Evolutionary conservation across 2,113 vertebrate genomes (phyloP).

Genomic region (Mus pahari): DNA sequence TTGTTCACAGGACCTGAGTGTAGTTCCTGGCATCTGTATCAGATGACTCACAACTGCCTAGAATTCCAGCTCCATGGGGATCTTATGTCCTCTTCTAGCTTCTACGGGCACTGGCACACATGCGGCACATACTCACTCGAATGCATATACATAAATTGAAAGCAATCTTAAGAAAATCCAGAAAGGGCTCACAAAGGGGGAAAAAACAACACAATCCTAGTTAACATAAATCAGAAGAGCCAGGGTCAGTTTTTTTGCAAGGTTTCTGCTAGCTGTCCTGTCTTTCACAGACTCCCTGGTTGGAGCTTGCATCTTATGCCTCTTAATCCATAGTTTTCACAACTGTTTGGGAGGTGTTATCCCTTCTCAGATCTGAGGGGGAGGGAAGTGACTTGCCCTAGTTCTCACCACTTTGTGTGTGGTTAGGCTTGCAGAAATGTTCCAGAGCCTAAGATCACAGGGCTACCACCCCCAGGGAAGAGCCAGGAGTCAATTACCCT

Average conservation of each 20-base stretch:
- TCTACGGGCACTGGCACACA: neutral
- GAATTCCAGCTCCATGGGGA: neutral
- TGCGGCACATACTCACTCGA: neutral
- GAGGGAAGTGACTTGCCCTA: conserved; percentile 28
- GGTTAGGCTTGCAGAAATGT: conserved; percentile 34
- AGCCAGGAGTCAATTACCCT: neutral
- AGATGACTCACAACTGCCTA: neutral
- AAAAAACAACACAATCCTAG: conserved; percentile 43
- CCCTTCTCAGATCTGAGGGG: neutral
- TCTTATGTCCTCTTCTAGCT: neutral
- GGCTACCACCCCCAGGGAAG: neutral
- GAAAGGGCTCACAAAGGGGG: neutral
- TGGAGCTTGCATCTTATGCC: neutral
- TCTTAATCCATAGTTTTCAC: conserved; percentile 50
- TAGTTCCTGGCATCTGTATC: neutral
- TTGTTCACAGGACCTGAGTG: neutral
- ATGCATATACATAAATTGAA: neutral
- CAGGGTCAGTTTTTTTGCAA: conserved; percentile 24
- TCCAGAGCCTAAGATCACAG: neutral
- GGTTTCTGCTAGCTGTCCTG: neutral
- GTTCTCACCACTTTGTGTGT: conserved; percentile 35
- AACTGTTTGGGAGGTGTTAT: neutral
- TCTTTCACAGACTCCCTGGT: neutral
- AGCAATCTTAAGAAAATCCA: neutral
- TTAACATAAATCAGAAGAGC: conserved; percentile 55